phyloP scores from a whole-genome alignment of 2,888 invertebrate genomes.

The Acleris sparsana region DNA sequence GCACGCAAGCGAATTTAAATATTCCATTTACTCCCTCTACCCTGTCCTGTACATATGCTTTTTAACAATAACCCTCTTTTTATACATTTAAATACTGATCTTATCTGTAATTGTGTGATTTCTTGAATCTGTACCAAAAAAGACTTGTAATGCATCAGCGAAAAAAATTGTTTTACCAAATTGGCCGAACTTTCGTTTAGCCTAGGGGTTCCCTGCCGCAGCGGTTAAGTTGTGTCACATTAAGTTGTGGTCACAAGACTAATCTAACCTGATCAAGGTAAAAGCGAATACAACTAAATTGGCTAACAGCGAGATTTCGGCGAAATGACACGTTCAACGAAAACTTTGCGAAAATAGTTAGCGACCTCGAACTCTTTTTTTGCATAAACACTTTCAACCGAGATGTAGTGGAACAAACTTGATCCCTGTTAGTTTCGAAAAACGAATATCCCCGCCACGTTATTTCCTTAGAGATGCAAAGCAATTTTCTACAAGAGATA shows the following conservation, averaged over 20 bases:
- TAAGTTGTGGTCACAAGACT: too few species aligned
- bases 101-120: too few species aligned
- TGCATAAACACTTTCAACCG: slow-evolving; percentile 3
- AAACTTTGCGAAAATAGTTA: background rate
- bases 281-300: too few species aligned
- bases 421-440: slow-evolving; percentile 62
- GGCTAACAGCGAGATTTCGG: too few species aligned
- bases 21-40: slow-evolving; percentile 42
- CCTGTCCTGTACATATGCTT: slow-evolving; percentile 6
- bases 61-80: background rate
- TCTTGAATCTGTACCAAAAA: too few species aligned
- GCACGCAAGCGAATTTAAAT: slow-evolving; percentile 52
- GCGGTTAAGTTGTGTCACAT: too few species aligned
- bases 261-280: too few species aligned
- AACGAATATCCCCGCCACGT: slow-evolving; percentile 65
- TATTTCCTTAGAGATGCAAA: slow-evolving; percentile 80
- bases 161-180: too few species aligned
- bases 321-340: too few species aligned
- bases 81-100: background rate
- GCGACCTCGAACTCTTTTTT: background rate
- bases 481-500: slow-evolving; percentile 79
- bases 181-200: too few species aligned
- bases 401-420: slow-evolving; percentile 42
- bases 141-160: too few species aligned
- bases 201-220: too few species aligned